Conservation (phyloP, 37 sponge, comb jelly and placozoan genomes). For the Dysidea cf. avara region DNA sequence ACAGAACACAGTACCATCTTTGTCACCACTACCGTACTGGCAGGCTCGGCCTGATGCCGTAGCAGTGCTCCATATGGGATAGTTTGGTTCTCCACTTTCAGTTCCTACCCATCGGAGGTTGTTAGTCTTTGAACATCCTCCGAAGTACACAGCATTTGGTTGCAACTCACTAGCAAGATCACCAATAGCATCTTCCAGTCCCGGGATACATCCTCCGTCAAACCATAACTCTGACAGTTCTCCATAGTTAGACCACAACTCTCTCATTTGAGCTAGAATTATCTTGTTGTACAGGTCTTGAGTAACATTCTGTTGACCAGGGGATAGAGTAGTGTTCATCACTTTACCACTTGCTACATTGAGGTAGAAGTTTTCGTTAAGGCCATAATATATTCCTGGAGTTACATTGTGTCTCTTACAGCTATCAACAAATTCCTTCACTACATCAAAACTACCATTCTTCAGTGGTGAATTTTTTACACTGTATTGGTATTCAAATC, state of each 20-base stretch:
- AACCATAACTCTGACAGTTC: conserved; percentile 61
- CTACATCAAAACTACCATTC: conserved; percentile 39
- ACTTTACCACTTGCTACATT: conserved; percentile 24
- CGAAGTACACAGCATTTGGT: conserved; percentile 50
- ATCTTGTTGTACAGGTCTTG: conserved; percentile 52
- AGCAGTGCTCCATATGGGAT: conserved; percentile 58
- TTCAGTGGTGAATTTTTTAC: conserved; percentile 17
- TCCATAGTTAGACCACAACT: conserved; percentile 63
- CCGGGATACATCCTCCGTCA: conserved; percentile 61
- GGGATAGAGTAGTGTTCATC: conserved; percentile 22
- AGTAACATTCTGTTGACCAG: conserved; percentile 55
- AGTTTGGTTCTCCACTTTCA: conserved; percentile 37
- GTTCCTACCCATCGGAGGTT: conserved; percentile 59
- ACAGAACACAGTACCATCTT: conserved; percentile 44
- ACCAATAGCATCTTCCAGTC: conserved; percentile 22
- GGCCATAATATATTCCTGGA: conserved; percentile 72
- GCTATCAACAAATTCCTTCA: conserved; percentile 33
- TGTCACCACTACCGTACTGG: conserved; percentile 2
- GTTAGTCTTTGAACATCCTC: conserved; percentile 38
- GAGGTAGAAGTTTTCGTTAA: conserved; percentile 60
- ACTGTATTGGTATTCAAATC: conserved; percentile 51
- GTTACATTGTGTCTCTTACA: conserved; percentile 26
- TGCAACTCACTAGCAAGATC: conserved; percentile 15
- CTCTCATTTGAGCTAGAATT: conserved; percentile 49
- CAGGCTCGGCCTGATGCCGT: background rate